These are phyloP conservation scores for Tribolium castaneum DNA, from an alignment of 1,140 invertebrate species.

Conservation along the genomic window DNA sequence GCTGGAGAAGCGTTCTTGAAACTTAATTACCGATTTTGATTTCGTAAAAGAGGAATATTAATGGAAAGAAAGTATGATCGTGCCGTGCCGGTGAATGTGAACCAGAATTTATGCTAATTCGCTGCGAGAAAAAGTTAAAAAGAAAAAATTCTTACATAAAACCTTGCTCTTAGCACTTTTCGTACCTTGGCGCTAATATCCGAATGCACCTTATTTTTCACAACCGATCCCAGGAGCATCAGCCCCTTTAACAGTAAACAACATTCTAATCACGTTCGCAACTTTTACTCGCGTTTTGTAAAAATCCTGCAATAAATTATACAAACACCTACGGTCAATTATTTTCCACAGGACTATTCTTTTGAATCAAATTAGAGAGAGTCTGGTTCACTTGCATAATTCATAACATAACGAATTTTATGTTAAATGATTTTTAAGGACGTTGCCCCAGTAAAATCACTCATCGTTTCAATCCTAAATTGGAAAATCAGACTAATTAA, in stretches of 20 bases:
- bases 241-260: background rate
- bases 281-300: background rate
- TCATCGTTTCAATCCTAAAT: conserved; percentile 25
- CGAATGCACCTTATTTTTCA: background rate
- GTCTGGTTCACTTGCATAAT: conserved; percentile 20
- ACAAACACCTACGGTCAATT: conserved; percentile 26
- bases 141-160: conserved; percentile 8
- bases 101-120: conserved; percentile 32
- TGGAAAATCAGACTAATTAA: conserved; percentile 22
- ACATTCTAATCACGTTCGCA: conserved; percentile 24
- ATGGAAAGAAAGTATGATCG: conserved; percentile 32
- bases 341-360: background rate
- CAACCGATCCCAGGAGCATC: background rate
- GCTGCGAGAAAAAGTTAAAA: background rate
- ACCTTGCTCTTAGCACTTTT: conserved; percentile 2
- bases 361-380: conserved; percentile 9
- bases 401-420: conserved; percentile 26
- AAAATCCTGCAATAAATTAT: conserved; percentile 27
- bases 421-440: conserved; percentile 2
- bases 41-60: conserved; percentile 34
- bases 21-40: conserved; percentile 15
- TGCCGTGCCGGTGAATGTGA: conserved; percentile 20
- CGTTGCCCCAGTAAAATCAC: conserved; percentile 28
- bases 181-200: background rate
- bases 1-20: background rate